Conservation (phyloP, 2,113 vertebrate species). For the Melospiza melodia region DNA sequence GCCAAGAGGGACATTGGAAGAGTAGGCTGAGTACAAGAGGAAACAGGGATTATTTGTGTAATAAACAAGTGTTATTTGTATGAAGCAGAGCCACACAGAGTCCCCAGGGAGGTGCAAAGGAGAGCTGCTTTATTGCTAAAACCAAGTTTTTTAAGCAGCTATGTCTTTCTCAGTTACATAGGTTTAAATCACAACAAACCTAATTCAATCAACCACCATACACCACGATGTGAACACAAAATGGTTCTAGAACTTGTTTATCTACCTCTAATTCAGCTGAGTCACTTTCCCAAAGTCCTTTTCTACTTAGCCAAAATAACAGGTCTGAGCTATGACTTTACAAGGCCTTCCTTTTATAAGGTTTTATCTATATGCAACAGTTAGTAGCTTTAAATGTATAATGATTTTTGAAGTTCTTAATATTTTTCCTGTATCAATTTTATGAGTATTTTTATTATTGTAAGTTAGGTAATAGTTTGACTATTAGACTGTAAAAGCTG, state of each 20-base stretch:
- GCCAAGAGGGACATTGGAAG: neutral
- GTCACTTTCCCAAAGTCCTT: neutral
- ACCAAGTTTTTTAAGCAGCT: neutral
- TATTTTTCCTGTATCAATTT: neutral
- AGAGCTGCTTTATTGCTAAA: neutral
- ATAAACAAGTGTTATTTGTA: neutral
- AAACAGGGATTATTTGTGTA: neutral
- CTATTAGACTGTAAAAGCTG: neutral
- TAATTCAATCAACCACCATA: neutral
- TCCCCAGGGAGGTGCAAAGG: neutral
- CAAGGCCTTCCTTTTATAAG: neutral
- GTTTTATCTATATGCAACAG: too few species aligned
- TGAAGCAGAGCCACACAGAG: rapidly evolving
- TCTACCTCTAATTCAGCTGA: neutral
- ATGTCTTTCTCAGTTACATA: too few species aligned
- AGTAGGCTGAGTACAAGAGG: neutral
- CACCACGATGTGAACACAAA: rapidly evolving
- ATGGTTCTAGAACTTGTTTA: neutral
- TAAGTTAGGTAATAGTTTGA: neutral
- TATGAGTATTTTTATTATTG: neutral
- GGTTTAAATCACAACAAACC: neutral
- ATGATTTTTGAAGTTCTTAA: neutral
- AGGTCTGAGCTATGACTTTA: too few species aligned
- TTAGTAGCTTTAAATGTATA: neutral
- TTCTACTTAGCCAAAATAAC: neutral